phyloP scores from a whole-genome alignment of 1,140 invertebrate genomes.

The Drosophila nikananu region DNA sequence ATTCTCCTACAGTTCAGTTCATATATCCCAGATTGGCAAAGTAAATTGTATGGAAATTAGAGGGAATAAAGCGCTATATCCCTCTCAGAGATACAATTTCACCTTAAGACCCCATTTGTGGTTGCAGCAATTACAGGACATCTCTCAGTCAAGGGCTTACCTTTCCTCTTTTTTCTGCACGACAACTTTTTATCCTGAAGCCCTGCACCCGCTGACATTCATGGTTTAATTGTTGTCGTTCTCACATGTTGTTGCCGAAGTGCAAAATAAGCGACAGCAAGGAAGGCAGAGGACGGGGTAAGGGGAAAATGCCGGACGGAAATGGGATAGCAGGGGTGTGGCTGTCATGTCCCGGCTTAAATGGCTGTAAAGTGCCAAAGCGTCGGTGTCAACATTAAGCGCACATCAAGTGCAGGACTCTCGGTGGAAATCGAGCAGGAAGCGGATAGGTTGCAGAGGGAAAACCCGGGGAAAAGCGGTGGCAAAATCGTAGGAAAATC shows the following conservation, averaged over 20 bases:
- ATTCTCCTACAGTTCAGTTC: neutral
- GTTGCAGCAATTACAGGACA: conserved; percentile 19
- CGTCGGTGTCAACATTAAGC: conserved; percentile 69
- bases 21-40: conserved; percentile 1
- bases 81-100: neutral
- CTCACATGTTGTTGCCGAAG: conserved; percentile 30
- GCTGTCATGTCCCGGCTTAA: conserved; percentile 47
- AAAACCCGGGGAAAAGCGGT: neutral
- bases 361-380: conserved; percentile 61
- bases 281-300: neutral
- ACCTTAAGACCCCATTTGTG: conserved; percentile 10
- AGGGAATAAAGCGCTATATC: neutral
- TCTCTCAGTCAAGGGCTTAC: conserved; percentile 6
- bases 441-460: conserved; percentile 8
- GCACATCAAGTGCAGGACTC: conserved; percentile 67
- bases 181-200: conserved; percentile 15
- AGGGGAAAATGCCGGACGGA: conserved; percentile 22
- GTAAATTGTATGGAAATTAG: conserved; percentile 14
- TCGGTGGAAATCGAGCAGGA: conserved; percentile 34
- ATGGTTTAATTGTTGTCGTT: conserved; percentile 48
- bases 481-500: conserved; percentile 25
- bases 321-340: conserved; percentile 36
- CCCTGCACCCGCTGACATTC: conserved; percentile 26
- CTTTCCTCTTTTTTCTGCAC: too few species aligned
- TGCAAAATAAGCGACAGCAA: conserved; percentile 9